Evolutionary conservation across 2,888 invertebrate species (phyloP).

Genomic region (Temnothorax rugatulus): DNA sequence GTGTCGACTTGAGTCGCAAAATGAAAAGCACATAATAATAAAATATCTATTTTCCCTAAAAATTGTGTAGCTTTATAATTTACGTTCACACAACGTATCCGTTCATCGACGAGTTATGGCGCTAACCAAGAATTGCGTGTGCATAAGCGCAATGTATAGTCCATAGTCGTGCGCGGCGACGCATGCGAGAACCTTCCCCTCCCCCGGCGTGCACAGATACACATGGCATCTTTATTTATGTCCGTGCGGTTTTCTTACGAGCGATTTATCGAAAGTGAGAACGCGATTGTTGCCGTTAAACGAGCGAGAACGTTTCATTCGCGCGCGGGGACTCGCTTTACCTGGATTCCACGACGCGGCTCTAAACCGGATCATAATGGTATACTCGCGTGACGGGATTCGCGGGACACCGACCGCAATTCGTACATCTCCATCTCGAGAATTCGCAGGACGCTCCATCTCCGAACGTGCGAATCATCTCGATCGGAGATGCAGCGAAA

Average conservation of each 20-base stretch:
- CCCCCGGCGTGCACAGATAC: conserved; percentile 17
- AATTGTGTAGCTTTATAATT: conserved; percentile 27
- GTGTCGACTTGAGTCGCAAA: too few relatives aligned
- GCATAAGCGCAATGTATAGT: not conserved
- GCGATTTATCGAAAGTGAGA: conserved; percentile 74
- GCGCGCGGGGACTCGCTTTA: conserved; percentile 31
- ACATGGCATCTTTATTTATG: conserved; percentile 66
- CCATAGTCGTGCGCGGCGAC: conserved; percentile 9
- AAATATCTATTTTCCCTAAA: not conserved
- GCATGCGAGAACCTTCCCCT: conserved; percentile 41
- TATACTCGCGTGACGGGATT: conserved; percentile 44
- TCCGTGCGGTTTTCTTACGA: conserved; percentile 57
- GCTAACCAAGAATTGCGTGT: not conserved
- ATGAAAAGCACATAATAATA: too few relatives aligned
- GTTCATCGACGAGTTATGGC: conserved; percentile 2
- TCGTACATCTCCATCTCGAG: conserved; percentile 20
- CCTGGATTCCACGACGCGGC: conserved; percentile 63
- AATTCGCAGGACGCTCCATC: not conserved
- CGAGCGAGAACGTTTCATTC: conserved; percentile 63
- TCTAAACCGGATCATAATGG: conserved; percentile 60
- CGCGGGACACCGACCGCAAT: conserved; percentile 20
- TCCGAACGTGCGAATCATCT: not conserved
- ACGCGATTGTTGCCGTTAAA: conserved; percentile 75
- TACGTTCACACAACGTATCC: not conserved
- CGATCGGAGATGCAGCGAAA: conserved; percentile 28